Evolutionary conservation across 2,113 vertebrate genomes (phyloP), one percentile per base, ranked within the genome.

Genomic region (Poeciliopsis turrubarensis): DNA sequence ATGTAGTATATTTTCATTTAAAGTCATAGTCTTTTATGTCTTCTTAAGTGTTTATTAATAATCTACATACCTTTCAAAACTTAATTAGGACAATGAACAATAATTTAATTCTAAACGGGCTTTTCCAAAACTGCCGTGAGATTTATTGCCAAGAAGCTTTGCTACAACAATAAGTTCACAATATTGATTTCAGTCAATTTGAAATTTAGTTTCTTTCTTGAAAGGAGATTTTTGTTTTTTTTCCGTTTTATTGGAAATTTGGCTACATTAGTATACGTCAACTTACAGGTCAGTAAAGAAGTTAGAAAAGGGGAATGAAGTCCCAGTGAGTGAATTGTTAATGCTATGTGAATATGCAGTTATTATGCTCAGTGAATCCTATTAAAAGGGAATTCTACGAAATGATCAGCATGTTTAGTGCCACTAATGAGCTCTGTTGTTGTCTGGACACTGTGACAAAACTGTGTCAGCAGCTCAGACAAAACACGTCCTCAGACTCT

Each of bases 401-500:
- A 64, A 3, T 44, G 26, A 51, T n/a, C 26, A 17, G 39, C 61
- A 57, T 62, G 64, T 63, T 76, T 41, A 32, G 3, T 60, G 65
- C 62, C 32, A 60, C 34, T 29, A 5, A 26, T 1, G 7, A 47
- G 65, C 47, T 79, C 60, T 74, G 75, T 63, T 70, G 72, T 63
- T 72, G 44, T 70, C 37, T 74, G 78, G 75, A 0, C 51, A 0
- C 47, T 37, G 39, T 71, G 75, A 17, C 68, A 78, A 73, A 73
- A 62, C 44, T 14, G 61, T 60, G 47, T 74, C 63, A 69, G 26
- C 41, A 27, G 63, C 69, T 32, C 60, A 77, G 78, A 91, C 67
- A 84, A 89, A 91, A 82, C 71, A 6, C 32, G 75, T 81, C 87
- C 81, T 86, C 30, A 2, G 81, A 30, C 41, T 75, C 73, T 34